These are phyloP conservation scores for Toxotes jaculatrix DNA, from an alignment of 2,113 vertebrate genomes.

Conservation along the genomic window DNA sequence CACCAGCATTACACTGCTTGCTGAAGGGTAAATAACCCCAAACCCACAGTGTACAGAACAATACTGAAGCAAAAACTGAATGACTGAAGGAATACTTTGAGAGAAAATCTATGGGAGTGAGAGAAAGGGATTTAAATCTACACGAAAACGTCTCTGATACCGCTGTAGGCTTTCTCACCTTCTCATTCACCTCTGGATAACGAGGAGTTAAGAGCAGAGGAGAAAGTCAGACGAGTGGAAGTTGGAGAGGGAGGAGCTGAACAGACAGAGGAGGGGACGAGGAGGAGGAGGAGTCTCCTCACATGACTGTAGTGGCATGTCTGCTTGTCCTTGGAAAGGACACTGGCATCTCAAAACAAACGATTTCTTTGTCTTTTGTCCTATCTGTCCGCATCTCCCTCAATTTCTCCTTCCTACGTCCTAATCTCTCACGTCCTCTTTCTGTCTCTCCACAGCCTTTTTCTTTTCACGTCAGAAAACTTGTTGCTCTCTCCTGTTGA, in stretches of 20 bases:
- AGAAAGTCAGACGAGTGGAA: conserved; percentile 46
- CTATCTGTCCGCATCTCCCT: conserved; percentile 6
- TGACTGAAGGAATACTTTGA: neutral
- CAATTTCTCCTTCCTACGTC: conserved; percentile 4
- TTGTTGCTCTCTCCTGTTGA: neutral
- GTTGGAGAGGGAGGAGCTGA: conserved; percentile 30
- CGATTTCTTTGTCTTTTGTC: conserved; percentile 45
- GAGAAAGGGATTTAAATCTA: neutral
- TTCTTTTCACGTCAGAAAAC: neutral
- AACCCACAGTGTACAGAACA: neutral
- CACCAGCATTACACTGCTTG: too few relatives aligned
- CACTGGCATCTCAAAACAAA: conserved; percentile 63
- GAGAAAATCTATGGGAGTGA: neutral
- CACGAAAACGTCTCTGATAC: neutral
- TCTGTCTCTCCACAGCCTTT: neutral
- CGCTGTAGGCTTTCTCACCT: neutral
- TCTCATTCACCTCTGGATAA: conserved; percentile 31
- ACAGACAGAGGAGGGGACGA: conserved; percentile 41
- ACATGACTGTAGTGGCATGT: conserved; percentile 64
- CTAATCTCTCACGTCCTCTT: conserved; percentile 8
- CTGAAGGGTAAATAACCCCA: too few relatives aligned
- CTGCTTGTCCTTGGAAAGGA: conserved; percentile 75
- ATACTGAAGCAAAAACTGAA: neutral
- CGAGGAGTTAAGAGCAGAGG: neutral
- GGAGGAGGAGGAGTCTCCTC: conserved; percentile 65